Evolutionary conservation across 2,888 invertebrate genomes (phyloP).

Genomic region (Euplexia lucipara): DNA sequence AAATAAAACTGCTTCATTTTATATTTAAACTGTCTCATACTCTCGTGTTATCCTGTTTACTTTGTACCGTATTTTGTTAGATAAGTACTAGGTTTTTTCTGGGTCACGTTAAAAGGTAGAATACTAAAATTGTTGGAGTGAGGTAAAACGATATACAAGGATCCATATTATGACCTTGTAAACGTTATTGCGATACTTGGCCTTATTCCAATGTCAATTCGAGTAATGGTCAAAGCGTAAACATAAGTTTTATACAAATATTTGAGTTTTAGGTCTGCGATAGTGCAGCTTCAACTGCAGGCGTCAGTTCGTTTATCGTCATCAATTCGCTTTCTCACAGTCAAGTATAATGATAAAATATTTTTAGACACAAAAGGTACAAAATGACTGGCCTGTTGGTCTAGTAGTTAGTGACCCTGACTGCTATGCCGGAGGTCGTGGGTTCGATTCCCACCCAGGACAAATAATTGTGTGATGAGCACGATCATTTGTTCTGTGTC

Average conservation of each 20-base stretch:
- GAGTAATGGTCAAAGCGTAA: neutral
- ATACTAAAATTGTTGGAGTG: neutral
- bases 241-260: neutral
- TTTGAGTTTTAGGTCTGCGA: no score
- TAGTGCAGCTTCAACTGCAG: no score
- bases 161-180: slow-evolving; percentile 9
- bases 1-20: slow-evolving; percentile 59
- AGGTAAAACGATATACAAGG: neutral
- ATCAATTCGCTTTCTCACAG: no score
- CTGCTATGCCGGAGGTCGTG: no score
- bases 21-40: slow-evolving; percentile 58
- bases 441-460: no score
- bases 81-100: slow-evolving; percentile 32
- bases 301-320: no score
- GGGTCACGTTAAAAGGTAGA: neutral
- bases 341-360: neutral
- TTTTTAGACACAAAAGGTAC: no score
- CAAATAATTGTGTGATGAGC: no score
- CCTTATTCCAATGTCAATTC: neutral
- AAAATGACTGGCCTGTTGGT: no score
- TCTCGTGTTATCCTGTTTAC: slow-evolving; percentile 43
- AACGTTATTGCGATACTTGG: slow-evolving; percentile 9
- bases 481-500: no score
- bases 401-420: no score
- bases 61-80: slow-evolving; percentile 41